These are phyloP conservation scores for Busseola fusca DNA, from an alignment of 2,888 invertebrate species.

Conservation along the genomic window DNA sequence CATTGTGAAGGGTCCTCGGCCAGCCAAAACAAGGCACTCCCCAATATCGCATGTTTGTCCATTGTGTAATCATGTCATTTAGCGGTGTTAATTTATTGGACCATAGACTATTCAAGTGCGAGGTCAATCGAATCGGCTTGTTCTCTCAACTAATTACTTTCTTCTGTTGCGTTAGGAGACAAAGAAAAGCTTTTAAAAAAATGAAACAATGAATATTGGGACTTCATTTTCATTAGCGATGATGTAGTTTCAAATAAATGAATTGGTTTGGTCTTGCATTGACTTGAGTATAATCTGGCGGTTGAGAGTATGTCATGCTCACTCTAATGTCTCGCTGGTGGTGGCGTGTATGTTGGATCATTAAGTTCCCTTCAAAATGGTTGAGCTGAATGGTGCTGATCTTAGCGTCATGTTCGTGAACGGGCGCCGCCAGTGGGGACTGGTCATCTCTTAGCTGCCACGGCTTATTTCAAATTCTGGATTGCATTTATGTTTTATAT, in stretches of 20 bases:
- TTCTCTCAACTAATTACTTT: slow-evolving; percentile 25
- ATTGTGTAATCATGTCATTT: slow-evolving; percentile 25
- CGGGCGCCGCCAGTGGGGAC: no score
- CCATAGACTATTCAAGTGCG: slow-evolving; percentile 21
- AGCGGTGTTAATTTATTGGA: slow-evolving; percentile 41
- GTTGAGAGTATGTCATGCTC: no score
- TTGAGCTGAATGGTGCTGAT: no score
- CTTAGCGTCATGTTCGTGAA: no score
- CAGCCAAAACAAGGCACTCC: slow-evolving; percentile 33
- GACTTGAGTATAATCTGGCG: no score
- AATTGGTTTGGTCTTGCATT: no score
- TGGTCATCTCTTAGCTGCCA: no score
- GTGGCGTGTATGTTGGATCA: no score
- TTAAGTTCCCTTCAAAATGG: no score
- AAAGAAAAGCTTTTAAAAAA: slow-evolving; percentile 21
- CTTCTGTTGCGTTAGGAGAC: neutral
- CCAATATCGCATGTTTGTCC: slow-evolving; percentile 37
- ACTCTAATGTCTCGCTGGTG: no score
- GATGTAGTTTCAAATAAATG: neutral
- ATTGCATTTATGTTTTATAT: no score
- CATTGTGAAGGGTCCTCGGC: slow-evolving; percentile 12
- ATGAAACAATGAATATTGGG: slow-evolving; percentile 8
- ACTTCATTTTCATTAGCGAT: neutral
- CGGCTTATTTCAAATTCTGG: no score
- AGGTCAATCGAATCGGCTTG: slow-evolving; percentile 24